Evolutionary conservation across 1,140 invertebrate species (phyloP), one percentile per base, ranked within the genome.

Genomic region (Geopemphigus sp.): DNA sequence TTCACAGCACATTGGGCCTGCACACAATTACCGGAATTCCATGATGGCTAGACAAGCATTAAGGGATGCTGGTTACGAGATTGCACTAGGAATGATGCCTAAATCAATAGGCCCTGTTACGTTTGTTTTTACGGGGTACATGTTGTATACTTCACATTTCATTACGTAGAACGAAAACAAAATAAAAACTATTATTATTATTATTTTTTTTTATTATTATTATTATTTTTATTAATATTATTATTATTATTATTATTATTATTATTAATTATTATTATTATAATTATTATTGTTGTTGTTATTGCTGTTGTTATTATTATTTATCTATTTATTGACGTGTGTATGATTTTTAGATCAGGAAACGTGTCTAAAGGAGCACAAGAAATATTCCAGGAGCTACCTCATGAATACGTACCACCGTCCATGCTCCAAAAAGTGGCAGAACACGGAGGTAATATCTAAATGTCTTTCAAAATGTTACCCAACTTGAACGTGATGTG

Each of bases 11-110:
- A 95, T 99, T 82, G 98, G 97, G 11, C 95, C 95, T 19, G 96
- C 97, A 0, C 98, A 99, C 84, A 99, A 99, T 85, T 99, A 99
- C 87, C 88, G 96, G 26, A 97, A 96, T 85, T 97, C 95, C 0
- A 96, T 96, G 81, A 98, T 98, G 94, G 97, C 97, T 0, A 89
- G 94, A 39, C 97, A 99, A 87, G 95, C 97, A 0, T 94, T 99
- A 17, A 86, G 98, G 66, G 98, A 99, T 86, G 95, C 95, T 53
- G 98, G 98, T 0, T 99, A 99, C 85, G 98, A 99, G 87, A 98
- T 99, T 57, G 92, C 97, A 0, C 86, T 99, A 50, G 97, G 96
- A 19, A 92, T 96, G 87, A 96, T 99, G 95, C 98, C 98, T 17
- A 95, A 96, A 85, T 99, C 97, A 0, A 92, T 99, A 76, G 98